Conservation (phyloP, 1,140 invertebrate genomes). For the Sipha flava region DNA sequence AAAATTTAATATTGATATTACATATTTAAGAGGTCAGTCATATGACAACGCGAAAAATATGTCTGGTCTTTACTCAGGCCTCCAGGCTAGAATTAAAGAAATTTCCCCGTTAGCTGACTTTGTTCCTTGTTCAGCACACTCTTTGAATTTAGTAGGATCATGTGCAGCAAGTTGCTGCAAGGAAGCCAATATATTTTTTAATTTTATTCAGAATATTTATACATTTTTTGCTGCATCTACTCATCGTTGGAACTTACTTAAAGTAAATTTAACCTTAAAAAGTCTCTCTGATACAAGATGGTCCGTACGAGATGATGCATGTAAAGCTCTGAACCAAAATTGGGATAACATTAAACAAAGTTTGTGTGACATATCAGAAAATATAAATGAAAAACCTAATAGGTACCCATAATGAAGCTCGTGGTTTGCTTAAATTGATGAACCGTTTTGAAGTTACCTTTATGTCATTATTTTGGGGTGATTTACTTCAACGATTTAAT, state of each 20-base stretch:
- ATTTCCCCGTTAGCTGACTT: neutral
- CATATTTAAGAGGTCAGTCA: constrained; percentile 37
- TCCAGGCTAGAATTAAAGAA: neutral
- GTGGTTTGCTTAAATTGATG: no score
- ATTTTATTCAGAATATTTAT: no score
- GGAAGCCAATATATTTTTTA: constrained; percentile 34
- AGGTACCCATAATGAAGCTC: no score
- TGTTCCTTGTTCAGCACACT: constrained; percentile 21
- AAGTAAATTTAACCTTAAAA: constrained; percentile 7
- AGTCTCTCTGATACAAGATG: constrained; percentile 35
- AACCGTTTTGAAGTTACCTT: no score
- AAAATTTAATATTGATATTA: constrained; percentile 6
- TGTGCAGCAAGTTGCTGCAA: neutral
- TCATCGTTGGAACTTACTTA: constrained; percentile 35
- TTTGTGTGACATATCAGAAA: neutral
- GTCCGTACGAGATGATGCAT: no score
- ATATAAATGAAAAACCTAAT: neutral
- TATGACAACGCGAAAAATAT: constrained; percentile 38
- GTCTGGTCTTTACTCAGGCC: neutral
- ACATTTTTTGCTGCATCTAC: constrained; percentile 38
- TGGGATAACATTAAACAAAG: neutral
- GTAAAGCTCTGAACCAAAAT: neutral
- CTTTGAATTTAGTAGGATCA: no score
- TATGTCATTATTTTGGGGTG: constrained; percentile 30
- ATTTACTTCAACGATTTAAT: constrained; percentile 31